Evolutionary conservation across 1,140 invertebrate genomes (phyloP), one percentile per base, ranked within the genome.

Genomic region (Leptestheria dahalacensis): DNA sequence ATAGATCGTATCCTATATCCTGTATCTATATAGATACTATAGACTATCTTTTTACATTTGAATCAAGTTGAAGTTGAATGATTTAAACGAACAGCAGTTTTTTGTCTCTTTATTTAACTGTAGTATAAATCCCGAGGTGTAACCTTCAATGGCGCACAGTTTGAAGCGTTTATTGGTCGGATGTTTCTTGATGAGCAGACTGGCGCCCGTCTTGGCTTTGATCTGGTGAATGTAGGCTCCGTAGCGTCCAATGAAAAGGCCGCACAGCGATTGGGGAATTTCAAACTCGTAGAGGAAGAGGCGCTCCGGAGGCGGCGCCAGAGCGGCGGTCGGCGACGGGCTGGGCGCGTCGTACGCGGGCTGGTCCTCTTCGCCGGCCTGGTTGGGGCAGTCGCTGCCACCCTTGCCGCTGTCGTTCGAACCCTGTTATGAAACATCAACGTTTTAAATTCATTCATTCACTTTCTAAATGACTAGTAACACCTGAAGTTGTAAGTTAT

Each of bases 181-280:
- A 73, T 91, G 86, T 66, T 79, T 79, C 70, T 83, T 85, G 4
- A 96, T 79, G 53, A 80, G 72, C 48, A 96, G 82, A 65, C 78
- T 82, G 18, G 89, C 85, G 65, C 82, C 79, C 1, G 87, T 84
- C 65, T 82, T 82, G 2, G 78, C 70, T 68, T 88, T 90, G 49
- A 97, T 85, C 64, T 79, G 78, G 55, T 84, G 82, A 12, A 96
- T 82, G 72, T 84, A 85, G n/a, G 75, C 74, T 21, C 91, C 90
- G 64, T 83, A 80, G 65, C 80, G 81, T 26, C 93, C 92, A 68
- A 96, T 95, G 57, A 97, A 74, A 33, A 83, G 78, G 15, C 92
- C 92, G 61, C 92, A 89, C 49, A 91, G 69, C 48, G 76, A 71
- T 65, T 82, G 80, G 10, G 88, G 85, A 65, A 95, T 82, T 63